Percentiles rank a stretch among this genome's conserved stretches.
phyloP scores from a whole-genome alignment of 2,888 invertebrate genomes.

The Lamellibrachia satsuma region DNA sequence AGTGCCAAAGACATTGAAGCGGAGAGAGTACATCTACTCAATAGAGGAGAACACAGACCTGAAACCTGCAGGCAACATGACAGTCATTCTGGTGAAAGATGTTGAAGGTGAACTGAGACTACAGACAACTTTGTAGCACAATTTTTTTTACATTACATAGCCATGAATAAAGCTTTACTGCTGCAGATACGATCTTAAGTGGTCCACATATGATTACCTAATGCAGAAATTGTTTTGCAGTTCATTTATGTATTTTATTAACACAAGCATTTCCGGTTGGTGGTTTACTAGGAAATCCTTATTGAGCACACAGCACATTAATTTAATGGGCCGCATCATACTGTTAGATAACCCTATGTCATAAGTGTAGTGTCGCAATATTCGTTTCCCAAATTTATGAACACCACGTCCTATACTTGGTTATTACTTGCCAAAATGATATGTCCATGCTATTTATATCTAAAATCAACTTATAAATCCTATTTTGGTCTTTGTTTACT shows the following conservation, averaged over 20 bases:
- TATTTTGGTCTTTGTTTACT: too few relatives aligned
- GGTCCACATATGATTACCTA: not conserved
- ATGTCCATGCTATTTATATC: too few relatives aligned
- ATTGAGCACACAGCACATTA: too few relatives aligned
- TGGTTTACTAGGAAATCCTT: too few relatives aligned
- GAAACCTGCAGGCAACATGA: slow-evolving; percentile 37
- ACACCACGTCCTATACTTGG: too few relatives aligned
- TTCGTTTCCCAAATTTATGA: too few relatives aligned
- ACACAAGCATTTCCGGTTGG: too few relatives aligned
- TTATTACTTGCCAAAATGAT: too few relatives aligned
- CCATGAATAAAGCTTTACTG: not conserved
- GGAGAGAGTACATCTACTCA: slow-evolving; percentile 34
- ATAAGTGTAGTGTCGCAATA: too few relatives aligned
- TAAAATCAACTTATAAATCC: too few relatives aligned
- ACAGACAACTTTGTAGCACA: not conserved
- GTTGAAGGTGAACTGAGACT: slow-evolving; percentile 31
- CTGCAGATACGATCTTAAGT: not conserved
- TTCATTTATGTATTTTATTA: not conserved
- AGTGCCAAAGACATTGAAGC: slow-evolving; percentile 28
- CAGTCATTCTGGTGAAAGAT: slow-evolving; percentile 35
- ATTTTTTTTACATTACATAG: not conserved
- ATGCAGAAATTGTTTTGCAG: not conserved
- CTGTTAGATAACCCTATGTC: too few relatives aligned
- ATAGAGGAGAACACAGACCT: slow-evolving; percentile 29
- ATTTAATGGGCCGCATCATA: too few relatives aligned